A percentile compares a stretch with the other conserved stretches of the same genome.
Evolutionary conservation across 1,140 invertebrate species (phyloP).

Genomic region (Nephila pilipes): DNA sequence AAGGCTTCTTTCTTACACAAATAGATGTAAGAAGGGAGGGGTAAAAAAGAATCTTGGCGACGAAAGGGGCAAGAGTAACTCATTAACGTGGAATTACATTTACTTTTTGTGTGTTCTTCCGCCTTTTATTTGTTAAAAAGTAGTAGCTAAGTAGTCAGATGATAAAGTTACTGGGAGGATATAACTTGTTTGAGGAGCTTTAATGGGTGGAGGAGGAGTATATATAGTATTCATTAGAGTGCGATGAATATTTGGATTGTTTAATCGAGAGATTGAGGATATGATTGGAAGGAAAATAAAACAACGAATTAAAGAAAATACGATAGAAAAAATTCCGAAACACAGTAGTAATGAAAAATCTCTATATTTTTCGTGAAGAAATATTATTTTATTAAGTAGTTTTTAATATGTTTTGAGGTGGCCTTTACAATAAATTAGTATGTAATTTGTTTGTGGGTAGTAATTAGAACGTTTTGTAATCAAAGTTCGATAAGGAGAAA

Average conservation of each 20-base stretch:
- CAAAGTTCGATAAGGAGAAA: no score
- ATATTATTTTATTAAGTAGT: no score
- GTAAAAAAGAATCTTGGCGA: constrained; percentile 3
- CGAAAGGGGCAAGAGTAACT: constrained; percentile 27
- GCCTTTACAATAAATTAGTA: no score
- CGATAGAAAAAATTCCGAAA: no score
- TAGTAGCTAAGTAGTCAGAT: not conserved
- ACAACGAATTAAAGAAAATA: no score
- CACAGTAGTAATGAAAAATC: no score
- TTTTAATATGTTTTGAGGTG: no score
- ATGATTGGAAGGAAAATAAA: not conserved
- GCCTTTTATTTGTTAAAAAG: constrained; percentile 31
- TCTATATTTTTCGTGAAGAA: no score
- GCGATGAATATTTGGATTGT: not conserved
- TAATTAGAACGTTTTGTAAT: no score
- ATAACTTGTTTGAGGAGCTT: not conserved
- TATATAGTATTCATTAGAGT: not conserved
- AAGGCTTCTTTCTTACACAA: constrained; percentile 29
- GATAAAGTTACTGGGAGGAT: not conserved
- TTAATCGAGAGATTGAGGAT: not conserved
- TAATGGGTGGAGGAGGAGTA: not conserved
- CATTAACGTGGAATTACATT: constrained; percentile 43
- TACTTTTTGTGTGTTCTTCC: constrained; percentile 49
- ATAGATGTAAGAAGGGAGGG: constrained; percentile 24
- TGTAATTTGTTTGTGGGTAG: no score